Evolutionary conservation across 2,888 invertebrate species (phyloP).

Genomic region (Ctena decussata): DNA sequence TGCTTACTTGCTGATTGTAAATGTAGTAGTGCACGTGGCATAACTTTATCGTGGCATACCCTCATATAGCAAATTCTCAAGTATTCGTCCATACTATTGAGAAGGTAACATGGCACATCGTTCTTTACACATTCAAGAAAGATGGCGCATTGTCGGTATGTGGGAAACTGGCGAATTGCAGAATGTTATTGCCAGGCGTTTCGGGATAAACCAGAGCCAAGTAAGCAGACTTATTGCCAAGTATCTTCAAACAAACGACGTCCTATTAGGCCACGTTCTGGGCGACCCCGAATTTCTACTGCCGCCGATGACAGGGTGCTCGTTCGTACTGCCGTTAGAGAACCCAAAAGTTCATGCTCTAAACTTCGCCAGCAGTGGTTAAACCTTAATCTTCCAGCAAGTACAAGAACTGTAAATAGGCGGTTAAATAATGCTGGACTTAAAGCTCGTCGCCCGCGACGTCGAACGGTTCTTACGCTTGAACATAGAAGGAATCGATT

Average conservation of each 20-base stretch:
- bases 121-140: not conserved
- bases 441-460: not conserved
- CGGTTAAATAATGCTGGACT: not conserved
- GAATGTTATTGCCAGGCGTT: not conserved
- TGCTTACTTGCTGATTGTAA: too few species aligned
- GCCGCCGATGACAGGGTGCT: not conserved
- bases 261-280: not conserved
- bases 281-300: not conserved
- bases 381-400: not conserved
- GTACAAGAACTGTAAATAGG: constrained; percentile 5
- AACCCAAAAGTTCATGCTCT: not conserved
- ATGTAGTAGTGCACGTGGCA: too few species aligned
- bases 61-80: too few species aligned
- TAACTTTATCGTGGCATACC: too few species aligned
- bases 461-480: not conserved
- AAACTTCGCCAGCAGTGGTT: not conserved
- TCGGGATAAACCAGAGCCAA: not conserved
- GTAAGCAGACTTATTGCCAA: not conserved
- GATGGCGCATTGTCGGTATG: not conserved
- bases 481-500: not conserved
- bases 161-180: not conserved
- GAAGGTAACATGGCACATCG: not conserved
- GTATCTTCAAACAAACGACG: not conserved
- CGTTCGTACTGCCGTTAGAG: not conserved
- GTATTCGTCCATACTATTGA: too few species aligned